Evolutionary conservation across 2,797 vertebrate species (phyloP).

Genomic region (Aselliscus stoliczkanus): DNA sequence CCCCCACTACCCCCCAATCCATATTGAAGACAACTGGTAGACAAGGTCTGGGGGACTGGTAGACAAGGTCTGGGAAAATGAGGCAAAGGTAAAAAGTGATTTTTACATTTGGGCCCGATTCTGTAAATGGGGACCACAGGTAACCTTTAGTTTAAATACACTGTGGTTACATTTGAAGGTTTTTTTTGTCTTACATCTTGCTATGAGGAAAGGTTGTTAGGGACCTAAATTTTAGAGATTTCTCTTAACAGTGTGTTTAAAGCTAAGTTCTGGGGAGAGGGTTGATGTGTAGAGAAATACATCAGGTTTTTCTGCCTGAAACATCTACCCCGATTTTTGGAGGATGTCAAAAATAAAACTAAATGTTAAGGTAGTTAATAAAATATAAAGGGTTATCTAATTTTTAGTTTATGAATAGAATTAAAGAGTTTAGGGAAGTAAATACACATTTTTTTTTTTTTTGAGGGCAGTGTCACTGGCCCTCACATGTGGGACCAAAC

Average conservation of each 20-base stretch:
- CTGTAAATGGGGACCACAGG: neutral
- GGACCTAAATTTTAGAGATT: neutral
- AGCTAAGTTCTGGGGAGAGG: neutral
- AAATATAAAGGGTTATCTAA: neutral
- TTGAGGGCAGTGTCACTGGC: too few relatives aligned
- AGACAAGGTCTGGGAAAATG: neutral
- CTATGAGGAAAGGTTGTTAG: neutral
- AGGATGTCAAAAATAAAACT: neutral
- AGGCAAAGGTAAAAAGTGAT: constrained; percentile 7
- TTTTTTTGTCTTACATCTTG: neutral
- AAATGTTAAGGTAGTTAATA: neutral
- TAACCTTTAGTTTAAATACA: neutral
- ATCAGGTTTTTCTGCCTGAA: neutral
- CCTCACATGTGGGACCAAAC: too few relatives aligned
- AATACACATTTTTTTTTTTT: constrained; percentile 20
- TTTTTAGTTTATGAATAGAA: constrained; percentile 34
- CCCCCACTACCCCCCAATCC: too few relatives aligned
- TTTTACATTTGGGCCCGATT: neutral
- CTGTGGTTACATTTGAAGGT: constrained; percentile 1
- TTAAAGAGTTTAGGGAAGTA: neutral
- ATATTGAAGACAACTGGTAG: neutral
- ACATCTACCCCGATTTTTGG: neutral
- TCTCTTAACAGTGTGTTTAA: neutral
- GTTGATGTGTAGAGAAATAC: neutral
- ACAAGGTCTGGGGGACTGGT: neutral